A percentile compares a stretch with the other conserved stretches of the same genome.
Conservation (phyloP, 2,888 invertebrate genomes). For the Drosophila dives region DNA sequence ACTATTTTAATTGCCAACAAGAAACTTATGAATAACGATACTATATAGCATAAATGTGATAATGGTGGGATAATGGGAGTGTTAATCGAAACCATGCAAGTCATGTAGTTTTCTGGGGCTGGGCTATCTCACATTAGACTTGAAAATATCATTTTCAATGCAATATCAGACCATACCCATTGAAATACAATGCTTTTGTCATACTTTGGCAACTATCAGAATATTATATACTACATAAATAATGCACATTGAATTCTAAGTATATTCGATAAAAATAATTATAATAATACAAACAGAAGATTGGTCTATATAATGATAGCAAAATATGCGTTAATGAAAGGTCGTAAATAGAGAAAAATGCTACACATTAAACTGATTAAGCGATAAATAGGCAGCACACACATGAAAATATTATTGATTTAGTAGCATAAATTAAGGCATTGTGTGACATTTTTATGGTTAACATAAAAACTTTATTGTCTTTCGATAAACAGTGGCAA, state of each 20-base stretch:
- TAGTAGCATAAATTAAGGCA: constrained; percentile 52
- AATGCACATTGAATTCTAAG: not conserved
- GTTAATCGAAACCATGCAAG: not conserved
- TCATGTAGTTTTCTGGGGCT: constrained; percentile 17
- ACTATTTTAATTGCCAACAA: constrained; percentile 10
- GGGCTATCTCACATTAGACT: constrained; percentile 2
- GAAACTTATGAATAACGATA: constrained; percentile 15
- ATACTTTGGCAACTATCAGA: constrained; percentile 23
- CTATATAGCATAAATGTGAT: constrained; percentile 8
- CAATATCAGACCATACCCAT: constrained; percentile 8
- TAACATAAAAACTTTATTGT: constrained; percentile 60
- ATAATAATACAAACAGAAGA: constrained; percentile 3
- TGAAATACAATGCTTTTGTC: constrained; percentile 13
- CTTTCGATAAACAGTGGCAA: constrained; percentile 20
- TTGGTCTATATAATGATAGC: constrained; percentile 35
- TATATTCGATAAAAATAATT: not conserved
- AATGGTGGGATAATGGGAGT: constrained; percentile 9
- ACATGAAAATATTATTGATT: constrained; percentile 40
- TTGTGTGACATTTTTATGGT: constrained; percentile 66
- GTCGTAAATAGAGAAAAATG: constrained; percentile 56
- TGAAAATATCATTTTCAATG: constrained; percentile 19
- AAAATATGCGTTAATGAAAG: constrained; percentile 39
- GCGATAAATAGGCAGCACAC: constrained; percentile 55
- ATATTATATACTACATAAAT: not conserved
- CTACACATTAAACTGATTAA: constrained; percentile 62